These are phyloP conservation scores for Clarias pachynema DNA, from an alignment of 2,797 vertebrate species.

Conservation along the genomic window DNA sequence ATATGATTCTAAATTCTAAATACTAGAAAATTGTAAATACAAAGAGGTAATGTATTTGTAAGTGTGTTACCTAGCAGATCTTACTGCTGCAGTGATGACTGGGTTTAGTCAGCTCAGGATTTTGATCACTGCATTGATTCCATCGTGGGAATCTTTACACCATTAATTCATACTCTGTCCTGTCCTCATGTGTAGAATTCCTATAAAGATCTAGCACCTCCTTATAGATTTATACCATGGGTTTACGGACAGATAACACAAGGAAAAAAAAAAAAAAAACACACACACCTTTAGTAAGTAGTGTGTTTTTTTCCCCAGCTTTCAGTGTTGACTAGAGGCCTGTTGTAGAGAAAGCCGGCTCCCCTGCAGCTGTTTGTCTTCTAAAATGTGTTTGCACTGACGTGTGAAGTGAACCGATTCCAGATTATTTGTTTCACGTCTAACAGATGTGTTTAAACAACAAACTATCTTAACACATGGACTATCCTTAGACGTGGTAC, in stretches of 20 bases:
- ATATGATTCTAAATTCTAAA: no score
- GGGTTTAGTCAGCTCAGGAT: background rate
- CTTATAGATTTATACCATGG: background rate
- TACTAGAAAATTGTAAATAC: no score
- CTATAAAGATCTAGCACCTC: background rate
- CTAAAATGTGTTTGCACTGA: constrained; percentile 20
- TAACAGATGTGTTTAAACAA: constrained; percentile 13
- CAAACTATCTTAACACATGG: background rate
- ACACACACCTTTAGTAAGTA: background rate
- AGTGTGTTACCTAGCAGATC: background rate
- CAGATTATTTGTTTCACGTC: constrained; percentile 18
- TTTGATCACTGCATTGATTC: background rate
- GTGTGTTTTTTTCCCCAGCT: background rate
- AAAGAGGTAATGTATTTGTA: background rate
- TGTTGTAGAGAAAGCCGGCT: background rate
- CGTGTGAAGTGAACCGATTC: constrained; percentile 21
- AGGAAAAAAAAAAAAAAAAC: background rate
- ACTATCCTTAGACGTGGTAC: background rate
- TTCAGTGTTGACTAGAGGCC: background rate
- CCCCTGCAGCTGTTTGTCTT: constrained; percentile 10
- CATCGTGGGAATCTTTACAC: background rate
- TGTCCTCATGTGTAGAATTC: background rate
- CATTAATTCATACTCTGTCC: background rate
- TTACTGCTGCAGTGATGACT: background rate
- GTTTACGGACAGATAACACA: constrained; percentile 15